Percentiles rank a stretch among this genome's conserved stretches.
phyloP scores from a whole-genome alignment of 2,797 vertebrate genomes.

The Pelodytes ibericus region DNA sequence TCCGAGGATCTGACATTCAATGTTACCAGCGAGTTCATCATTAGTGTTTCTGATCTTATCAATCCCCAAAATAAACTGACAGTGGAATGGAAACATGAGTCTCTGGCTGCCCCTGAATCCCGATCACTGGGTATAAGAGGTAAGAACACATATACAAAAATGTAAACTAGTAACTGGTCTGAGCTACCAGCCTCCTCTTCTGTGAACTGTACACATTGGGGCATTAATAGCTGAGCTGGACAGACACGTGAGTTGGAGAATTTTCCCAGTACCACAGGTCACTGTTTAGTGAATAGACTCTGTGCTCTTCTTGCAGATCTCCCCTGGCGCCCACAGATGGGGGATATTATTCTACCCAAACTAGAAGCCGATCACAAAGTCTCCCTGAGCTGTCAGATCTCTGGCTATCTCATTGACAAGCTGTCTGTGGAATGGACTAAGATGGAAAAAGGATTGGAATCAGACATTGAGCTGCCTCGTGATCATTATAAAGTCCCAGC shows the following conservation, averaged over 20 bases:
- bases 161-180: too few relatives aligned
- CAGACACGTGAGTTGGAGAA: too few relatives aligned
- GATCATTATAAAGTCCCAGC: background rate
- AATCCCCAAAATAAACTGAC: conserved; percentile 4
- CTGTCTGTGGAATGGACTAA: conserved; percentile 34
- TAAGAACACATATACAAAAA: background rate
- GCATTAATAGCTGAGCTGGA: too few relatives aligned
- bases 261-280: too few relatives aligned
- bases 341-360: background rate
- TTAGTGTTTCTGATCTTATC: background rate
- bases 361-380: background rate
- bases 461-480: background rate
- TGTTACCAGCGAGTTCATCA: background rate
- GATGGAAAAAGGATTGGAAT: background rate
- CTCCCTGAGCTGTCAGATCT: conserved; percentile 5
- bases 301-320: conserved; percentile 25
- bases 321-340: conserved; percentile 27
- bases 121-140: conserved; percentile 14
- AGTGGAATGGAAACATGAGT: conserved; percentile 27
- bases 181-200: too few relatives aligned
- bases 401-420: background rate
- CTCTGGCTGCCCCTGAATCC: conserved; percentile 8
- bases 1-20: conserved; percentile 1
- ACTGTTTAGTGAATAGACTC: too few relatives aligned
- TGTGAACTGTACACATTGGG: too few relatives aligned